phyloP scores from a whole-genome alignment of 2,797 vertebrate genomes.

The Clarias laeviceps region DNA sequence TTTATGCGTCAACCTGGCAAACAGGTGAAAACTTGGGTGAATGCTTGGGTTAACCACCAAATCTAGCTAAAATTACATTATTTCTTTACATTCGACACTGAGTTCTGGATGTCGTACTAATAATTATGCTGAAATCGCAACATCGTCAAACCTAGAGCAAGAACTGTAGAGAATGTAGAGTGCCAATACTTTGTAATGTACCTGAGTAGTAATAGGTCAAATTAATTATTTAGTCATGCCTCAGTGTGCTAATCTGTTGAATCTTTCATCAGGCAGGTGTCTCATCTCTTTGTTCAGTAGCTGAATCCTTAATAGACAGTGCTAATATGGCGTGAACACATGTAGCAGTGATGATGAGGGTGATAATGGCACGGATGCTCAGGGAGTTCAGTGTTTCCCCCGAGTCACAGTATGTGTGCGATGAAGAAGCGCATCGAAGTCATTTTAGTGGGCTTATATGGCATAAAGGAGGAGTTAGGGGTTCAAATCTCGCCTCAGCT shows the following conservation, averaged over 20 bases:
- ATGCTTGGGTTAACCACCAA: not conserved
- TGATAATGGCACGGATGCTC: not conserved
- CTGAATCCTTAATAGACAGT: not conserved
- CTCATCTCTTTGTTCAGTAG: not conserved
- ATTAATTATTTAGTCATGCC: not conserved
- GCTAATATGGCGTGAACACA: not conserved
- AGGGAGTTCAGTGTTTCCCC: not conserved
- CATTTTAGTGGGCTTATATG: not conserved
- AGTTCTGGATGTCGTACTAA: not conserved
- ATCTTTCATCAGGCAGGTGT: slow-evolving; percentile 3
- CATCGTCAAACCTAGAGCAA: not conserved
- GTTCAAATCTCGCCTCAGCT: too few relatives aligned
- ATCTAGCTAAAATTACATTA: not conserved
- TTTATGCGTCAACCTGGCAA: not conserved
- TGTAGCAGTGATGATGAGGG: not conserved
- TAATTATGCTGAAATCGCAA: not conserved
- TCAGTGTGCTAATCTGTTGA: slow-evolving; percentile 1
- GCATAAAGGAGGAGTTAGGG: not conserved
- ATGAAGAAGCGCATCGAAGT: not conserved
- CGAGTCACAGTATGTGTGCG: not conserved
- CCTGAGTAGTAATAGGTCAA: not conserved
- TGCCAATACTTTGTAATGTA: not conserved
- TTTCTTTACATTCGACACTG: not conserved
- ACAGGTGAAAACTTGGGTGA: not conserved
- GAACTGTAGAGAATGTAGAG: not conserved